phyloP scores from a whole-genome alignment of 2,113 vertebrate genomes.

The Malurus melanocephalus region DNA sequence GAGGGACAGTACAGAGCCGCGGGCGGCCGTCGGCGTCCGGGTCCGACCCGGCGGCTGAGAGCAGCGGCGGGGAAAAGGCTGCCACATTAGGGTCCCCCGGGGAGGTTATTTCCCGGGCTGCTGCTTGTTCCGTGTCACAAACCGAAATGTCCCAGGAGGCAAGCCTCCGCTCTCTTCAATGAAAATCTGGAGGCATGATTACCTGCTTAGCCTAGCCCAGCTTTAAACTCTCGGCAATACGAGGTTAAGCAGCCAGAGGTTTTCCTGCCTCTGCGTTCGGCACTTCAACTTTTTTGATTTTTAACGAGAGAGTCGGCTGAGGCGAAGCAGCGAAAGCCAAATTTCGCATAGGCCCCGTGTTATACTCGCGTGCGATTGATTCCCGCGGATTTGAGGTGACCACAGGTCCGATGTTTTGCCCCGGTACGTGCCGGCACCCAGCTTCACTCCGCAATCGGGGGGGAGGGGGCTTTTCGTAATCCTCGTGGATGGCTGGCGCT shows the following conservation, averaged over 20 bases:
- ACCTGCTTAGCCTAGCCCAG: neutral
- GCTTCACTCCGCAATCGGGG: neutral
- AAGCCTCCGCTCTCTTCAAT: neutral
- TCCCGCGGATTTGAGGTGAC: neutral
- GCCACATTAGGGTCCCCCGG: fast-evolving
- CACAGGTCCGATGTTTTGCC: neutral
- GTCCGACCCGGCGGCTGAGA: neutral
- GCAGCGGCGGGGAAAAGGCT: neutral
- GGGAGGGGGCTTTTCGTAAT: no score
- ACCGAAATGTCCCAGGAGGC: no score
- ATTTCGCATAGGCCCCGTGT: neutral
- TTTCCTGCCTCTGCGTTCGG: neutral
- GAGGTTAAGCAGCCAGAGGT: neutral
- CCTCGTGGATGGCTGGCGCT: neutral
- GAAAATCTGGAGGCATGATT: neutral
- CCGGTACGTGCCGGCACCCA: fast-evolving
- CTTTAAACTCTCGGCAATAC: neutral
- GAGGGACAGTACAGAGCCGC: no score
- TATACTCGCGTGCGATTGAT: neutral
- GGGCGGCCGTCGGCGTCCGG: no score
- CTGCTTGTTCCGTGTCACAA: neutral
- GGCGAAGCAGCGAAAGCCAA: neutral
- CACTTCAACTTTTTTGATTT: neutral
- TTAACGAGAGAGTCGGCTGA: neutral
- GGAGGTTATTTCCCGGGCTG: neutral